Evolutionary conservation across 2,113 vertebrate genomes (phyloP), one percentile per base, ranked within the genome.

Genomic region (Carassius carassius): DNA sequence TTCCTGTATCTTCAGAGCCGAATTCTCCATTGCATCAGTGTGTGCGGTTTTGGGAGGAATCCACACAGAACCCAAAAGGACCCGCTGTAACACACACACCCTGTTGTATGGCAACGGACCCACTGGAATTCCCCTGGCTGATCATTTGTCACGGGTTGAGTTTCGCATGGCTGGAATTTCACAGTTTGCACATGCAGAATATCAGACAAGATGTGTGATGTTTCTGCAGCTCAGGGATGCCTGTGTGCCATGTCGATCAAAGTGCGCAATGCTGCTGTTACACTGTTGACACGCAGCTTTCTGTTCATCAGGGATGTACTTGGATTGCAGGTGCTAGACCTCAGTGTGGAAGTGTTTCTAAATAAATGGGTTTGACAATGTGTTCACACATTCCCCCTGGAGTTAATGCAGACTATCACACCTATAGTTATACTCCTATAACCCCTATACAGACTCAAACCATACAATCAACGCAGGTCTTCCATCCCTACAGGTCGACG

Each of bases 281-380:
- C 88, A 84, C 73, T 17, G 76, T 92, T 93, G 90, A 84, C 91
- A 93, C 44, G 75, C 89, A 91, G 90, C 89, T 91, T 90, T 56
- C 70, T 85, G 85, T 87, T 90, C 89, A 86, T 76, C 23, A 60
- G 80, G 82, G 89, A 90, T 91, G 86, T 85, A 87, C 85, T 92
- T 92, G 86, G 87, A 76, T 89, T 81, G 85, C 56, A 77, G 90
- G 89, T 93, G 91, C 86, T 72, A 93, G 92, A 91, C 90, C 92
- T 92, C 89, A 81, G 79, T 63, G 88, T 82, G 89, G 91, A 94
- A 90, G 88, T 89, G 88, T 86, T 87, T 92, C 90, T 91, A 92
- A 93, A 92, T 91, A 91, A 90, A 93, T 89, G 92, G 89, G 91
- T 94, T 94, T 91, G 87, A 91, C 92, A 92, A 89, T 69, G 87